Evolutionary conservation across 2,888 invertebrate species (phyloP), one percentile per base, ranked within the genome.

Genomic region (Pachycephus smyrnensis): DNA sequence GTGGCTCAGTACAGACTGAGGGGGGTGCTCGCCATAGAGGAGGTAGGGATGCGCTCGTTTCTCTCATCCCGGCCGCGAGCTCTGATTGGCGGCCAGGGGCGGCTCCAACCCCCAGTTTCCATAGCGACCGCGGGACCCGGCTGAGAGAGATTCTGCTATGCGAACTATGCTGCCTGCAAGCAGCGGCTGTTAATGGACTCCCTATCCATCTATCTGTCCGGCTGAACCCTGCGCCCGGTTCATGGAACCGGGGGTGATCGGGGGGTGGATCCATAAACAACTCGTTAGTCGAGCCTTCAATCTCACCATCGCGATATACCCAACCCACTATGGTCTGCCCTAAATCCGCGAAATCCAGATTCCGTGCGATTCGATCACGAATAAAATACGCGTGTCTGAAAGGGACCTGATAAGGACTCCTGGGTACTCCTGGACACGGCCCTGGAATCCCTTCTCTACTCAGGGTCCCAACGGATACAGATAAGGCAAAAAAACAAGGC

Each of bases 81-180:
- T 93, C 94, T 93, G 94, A 94, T 94, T 93, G 93, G 94, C 84
- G 90, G 86, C 88, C 88, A 87, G 91, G 91, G 91, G 92, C 91
- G 90, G 91, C 90, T 89, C 90, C 89, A 89, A 86, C 87, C 88
- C 89, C 87, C 85, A 80, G 94, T 94, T 93, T 92, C 94, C 91
- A 92, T 93, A 93, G 93, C 93, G 92, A 94, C 94, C 93, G 92
- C 84, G 78, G 84, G 87, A 86, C 90, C 92, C 92, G 93, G 91
- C 89, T 80, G 81, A 79, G 68, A 75, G 75, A 75, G 40, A 75
- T 78, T 73, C 78, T 68, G 84, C 83, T 82, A 86, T 86, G 84
- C 85, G 85, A 88, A 85, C 88, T 86, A 86, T 86, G 82, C 83
- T 80, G 83, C 82, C 84, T 84, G 80, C 85, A 82, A 82, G 82